Percentiles rank a stretch among this genome's conserved stretches.
Evolutionary conservation across 2,113 vertebrate species (phyloP).

Genomic region (Oplegnathus fasciatus): DNA sequence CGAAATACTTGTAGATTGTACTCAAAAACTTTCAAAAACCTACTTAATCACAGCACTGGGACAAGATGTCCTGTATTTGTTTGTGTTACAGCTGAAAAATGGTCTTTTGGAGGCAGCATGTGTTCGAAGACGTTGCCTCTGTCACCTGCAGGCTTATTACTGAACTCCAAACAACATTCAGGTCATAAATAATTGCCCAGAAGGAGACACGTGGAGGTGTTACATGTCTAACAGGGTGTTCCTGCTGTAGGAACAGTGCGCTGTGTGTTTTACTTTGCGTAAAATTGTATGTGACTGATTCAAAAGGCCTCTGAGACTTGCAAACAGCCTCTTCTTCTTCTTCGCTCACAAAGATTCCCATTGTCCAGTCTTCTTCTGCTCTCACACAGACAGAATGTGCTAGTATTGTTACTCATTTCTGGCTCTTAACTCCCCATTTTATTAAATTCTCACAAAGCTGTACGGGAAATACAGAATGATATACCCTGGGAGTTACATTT

Average conservation of each 20-base stretch:
- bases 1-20: too few relatives aligned
- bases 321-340: slow-evolving; percentile 64
- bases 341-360: slow-evolving; percentile 74
- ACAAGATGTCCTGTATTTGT: background rate
- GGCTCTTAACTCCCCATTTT: background rate
- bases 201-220: slow-evolving; percentile 18
- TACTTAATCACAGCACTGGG: background rate
- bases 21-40: too few relatives aligned
- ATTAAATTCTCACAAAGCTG: slow-evolving; percentile 31
- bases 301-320: slow-evolving; percentile 55
- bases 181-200: slow-evolving; percentile 2
- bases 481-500: background rate
- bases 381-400: slow-evolving; percentile 55
- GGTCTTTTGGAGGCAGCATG: background rate
- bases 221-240: slow-evolving; percentile 25
- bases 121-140: background rate
- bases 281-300: slow-evolving; percentile 49
- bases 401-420: slow-evolving; percentile 43
- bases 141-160: background rate
- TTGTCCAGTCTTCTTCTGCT: slow-evolving; percentile 61
- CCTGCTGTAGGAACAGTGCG: slow-evolving; percentile 29
- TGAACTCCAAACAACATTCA: background rate
- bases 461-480: slow-evolving; percentile 30
- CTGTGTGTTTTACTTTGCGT: slow-evolving; percentile 50
- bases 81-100: background rate